Conservation (phyloP, 2,113 vertebrate species). For the Mus pahari region DNA sequence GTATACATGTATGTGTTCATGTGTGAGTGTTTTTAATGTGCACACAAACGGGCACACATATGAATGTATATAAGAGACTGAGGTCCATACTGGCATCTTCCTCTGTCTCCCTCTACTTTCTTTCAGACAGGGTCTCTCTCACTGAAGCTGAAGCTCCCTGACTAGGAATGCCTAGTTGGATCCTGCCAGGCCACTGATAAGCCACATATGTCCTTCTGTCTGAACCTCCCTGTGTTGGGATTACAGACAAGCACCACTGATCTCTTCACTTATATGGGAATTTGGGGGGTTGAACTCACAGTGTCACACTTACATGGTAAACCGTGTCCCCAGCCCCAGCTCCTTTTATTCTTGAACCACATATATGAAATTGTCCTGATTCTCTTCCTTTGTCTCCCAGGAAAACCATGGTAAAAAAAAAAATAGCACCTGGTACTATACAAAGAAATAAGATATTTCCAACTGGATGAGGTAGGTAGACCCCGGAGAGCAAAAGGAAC, state of each 20-base stretch:
- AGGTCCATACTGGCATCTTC: too few species aligned
- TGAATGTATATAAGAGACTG: too few species aligned
- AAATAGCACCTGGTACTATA: conserved; percentile 16
- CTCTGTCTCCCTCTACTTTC: not conserved
- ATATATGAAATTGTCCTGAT: not conserved
- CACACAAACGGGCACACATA: not conserved
- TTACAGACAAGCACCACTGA: not conserved
- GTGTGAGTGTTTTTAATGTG: not conserved
- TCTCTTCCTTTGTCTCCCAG: not conserved
- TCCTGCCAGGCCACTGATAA: not conserved
- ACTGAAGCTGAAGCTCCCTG: too few species aligned
- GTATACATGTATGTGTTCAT: not conserved
- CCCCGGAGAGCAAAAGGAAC: not conserved
- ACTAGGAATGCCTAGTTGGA: not conserved
- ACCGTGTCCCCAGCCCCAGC: not conserved
- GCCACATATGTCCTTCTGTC: not conserved
- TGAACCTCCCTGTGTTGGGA: not conserved
- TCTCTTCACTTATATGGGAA: not conserved
- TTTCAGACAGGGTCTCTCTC: not conserved
- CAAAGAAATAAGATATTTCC: not conserved
- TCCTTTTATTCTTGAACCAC: not conserved
- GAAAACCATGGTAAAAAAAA: not conserved
- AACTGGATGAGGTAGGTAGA: not conserved
- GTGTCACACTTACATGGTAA: not conserved
- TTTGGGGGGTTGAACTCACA: not conserved